Conservation (phyloP, 2,797 vertebrate genomes). For the Thalassophryne amazonica region DNA sequence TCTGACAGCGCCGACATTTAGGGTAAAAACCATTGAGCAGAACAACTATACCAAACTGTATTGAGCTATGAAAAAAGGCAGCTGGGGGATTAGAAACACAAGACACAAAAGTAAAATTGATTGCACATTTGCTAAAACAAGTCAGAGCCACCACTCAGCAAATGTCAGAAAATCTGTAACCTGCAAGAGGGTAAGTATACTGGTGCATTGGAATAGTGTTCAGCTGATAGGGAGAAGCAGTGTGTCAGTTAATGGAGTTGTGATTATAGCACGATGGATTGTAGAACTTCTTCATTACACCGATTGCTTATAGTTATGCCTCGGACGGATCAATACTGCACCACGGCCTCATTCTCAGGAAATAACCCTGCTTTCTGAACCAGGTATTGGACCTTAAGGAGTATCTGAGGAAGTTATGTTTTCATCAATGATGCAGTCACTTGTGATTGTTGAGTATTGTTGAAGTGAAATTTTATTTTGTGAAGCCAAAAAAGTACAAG, state of each 20-base stretch:
- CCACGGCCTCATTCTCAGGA: slow-evolving; percentile 16
- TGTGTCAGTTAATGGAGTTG: slow-evolving; percentile 25
- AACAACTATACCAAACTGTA: slow-evolving; percentile 35
- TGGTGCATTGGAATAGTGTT: slow-evolving; percentile 6
- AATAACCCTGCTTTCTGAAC: slow-evolving; percentile 17
- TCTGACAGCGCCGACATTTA: slow-evolving; percentile 65
- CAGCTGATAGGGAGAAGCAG: slow-evolving; percentile 43
- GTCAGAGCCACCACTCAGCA: slow-evolving; percentile 25
- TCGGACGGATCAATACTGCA: slow-evolving; percentile 40
- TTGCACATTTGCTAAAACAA: slow-evolving; percentile 57
- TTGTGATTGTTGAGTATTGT: neutral
- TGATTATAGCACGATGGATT: slow-evolving; percentile 25
- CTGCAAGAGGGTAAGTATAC: slow-evolving; percentile 5
- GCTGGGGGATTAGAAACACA: slow-evolving; percentile 42
- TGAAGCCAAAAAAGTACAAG: too few relatives aligned
- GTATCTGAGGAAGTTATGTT: slow-evolving; percentile 9
- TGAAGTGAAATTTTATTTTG: too few relatives aligned
- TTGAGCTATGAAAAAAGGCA: slow-evolving; percentile 23
- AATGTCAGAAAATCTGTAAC: slow-evolving; percentile 56
- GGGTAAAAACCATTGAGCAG: slow-evolving; percentile 47
- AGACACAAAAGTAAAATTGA: slow-evolving; percentile 60
- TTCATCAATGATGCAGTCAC: slow-evolving; percentile 31
- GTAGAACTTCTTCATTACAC: slow-evolving; percentile 44
- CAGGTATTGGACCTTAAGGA: neutral
- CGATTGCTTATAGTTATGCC: slow-evolving; percentile 42